Evolutionary conservation across 1,140 invertebrate species (phyloP).

Genomic region (Diorhabda elongata): DNA sequence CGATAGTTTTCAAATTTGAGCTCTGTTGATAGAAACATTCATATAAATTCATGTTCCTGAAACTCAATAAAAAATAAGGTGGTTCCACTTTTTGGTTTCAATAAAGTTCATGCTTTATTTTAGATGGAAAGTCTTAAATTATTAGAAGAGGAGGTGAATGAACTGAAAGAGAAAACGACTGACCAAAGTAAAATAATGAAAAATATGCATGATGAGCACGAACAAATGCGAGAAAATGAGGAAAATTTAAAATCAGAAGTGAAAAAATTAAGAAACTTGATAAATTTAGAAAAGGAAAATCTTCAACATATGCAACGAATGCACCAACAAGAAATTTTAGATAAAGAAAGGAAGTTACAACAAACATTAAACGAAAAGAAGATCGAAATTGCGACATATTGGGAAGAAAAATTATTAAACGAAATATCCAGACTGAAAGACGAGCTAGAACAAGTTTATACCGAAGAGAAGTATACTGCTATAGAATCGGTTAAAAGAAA

Average conservation of each 20-base stretch:
- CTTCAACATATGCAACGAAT: slow-evolving; percentile 45
- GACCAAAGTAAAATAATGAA: slow-evolving; percentile 58
- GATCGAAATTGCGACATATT: slow-evolving; percentile 55
- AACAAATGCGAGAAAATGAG: slow-evolving; percentile 55
- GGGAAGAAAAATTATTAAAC: slow-evolving; percentile 53
- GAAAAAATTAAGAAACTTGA: slow-evolving; percentile 48
- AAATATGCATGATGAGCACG: slow-evolving; percentile 54
- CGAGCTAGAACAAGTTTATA: slow-evolving; percentile 57
- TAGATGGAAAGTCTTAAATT: slow-evolving; percentile 54
- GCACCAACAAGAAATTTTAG: slow-evolving; percentile 49
- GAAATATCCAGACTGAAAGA: slow-evolving; percentile 52
- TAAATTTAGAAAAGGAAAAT: slow-evolving; percentile 53
- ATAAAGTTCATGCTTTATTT: slow-evolving; percentile 13
- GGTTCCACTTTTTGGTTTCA: too few species aligned
- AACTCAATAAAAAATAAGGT: too few species aligned
- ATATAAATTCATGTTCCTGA: too few species aligned
- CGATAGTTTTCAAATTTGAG: too few species aligned
- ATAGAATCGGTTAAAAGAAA: slow-evolving; percentile 52
- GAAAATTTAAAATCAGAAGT: slow-evolving; percentile 55
- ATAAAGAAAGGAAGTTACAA: slow-evolving; percentile 53
- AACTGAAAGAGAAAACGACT: slow-evolving; percentile 54
- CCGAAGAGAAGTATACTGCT: slow-evolving; percentile 56
- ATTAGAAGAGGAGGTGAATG: slow-evolving; percentile 57
- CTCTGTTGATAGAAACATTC: too few species aligned
- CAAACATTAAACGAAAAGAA: slow-evolving; percentile 54